Evolutionary conservation across 2,797 vertebrate species (phyloP).

Genomic region (Paedocypris micromegethes): DNA sequence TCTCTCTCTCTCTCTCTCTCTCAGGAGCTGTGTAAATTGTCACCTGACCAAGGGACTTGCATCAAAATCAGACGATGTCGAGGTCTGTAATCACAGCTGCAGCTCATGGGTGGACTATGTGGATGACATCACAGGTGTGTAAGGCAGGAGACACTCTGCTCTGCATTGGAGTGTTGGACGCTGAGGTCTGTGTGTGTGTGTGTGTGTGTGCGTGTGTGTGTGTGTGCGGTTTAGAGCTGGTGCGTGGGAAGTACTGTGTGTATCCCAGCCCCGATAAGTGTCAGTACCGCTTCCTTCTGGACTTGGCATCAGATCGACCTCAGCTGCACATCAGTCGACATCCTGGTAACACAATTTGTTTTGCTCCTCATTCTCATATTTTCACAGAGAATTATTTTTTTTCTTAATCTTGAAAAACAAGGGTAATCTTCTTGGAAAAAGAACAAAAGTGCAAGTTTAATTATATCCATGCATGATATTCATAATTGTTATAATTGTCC

Average conservation of each 20-base stretch:
- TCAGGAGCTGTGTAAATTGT: slow-evolving; percentile 83
- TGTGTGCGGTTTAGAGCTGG: slow-evolving; percentile 46
- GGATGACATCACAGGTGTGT: slow-evolving; percentile 76
- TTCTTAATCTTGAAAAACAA: not conserved
- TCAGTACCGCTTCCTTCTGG: slow-evolving; percentile 64
- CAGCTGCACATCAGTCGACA: slow-evolving; percentile 67
- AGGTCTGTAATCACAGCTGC: slow-evolving; percentile 79
- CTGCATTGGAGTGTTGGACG: not conserved
- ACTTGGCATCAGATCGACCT: slow-evolving; percentile 52
- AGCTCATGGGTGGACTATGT: slow-evolving; percentile 66
- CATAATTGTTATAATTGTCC: too few relatives aligned
- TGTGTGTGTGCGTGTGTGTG: not conserved
- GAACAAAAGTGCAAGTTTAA: too few relatives aligned
- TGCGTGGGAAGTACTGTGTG: slow-evolving; percentile 60
- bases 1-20: not conserved
- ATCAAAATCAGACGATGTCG: slow-evolving; percentile 53
- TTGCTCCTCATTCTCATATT: not conserved
- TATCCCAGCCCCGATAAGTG: slow-evolving; percentile 65
- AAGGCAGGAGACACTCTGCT: not conserved
- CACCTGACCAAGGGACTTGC: slow-evolving; percentile 73
- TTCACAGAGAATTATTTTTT: not conserved
- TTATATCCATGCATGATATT: too few relatives aligned
- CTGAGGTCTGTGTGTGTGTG: not conserved
- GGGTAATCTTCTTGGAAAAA: not conserved
- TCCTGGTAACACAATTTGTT: slow-evolving; percentile 56